Evolutionary conservation across 2,888 invertebrate species (phyloP), one percentile per base, ranked within the genome.

Genomic region (Panorpa germanica): DNA sequence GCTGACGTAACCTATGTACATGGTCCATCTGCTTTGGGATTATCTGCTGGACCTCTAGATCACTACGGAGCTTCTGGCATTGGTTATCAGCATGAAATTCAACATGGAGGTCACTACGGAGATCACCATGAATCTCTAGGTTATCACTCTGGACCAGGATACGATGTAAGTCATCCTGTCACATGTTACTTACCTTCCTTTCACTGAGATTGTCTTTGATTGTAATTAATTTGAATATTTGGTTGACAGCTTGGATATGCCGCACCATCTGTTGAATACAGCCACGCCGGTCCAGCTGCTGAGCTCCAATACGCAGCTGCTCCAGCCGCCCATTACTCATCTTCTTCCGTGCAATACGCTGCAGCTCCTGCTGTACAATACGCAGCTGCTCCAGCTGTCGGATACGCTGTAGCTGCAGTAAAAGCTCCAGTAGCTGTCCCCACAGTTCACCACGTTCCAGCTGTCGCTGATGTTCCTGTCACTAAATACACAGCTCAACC

Each of bases 1-100:
- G 64, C 63, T 4, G 63, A 59, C 37, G 60, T 64, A 7, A 61
- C 57, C 12, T 62, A 62, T 41, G 43, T 61, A 12, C 44, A 48
- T 28, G 49, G 47, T n/a, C 45, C 31, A 16, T 47, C 49, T 7
- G 45, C 52, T 1, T 44, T 43, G 3, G 52, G 52, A 10, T 39
- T 46, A 3, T 43, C 41, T 25, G 45, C 45, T n/a, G 45, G 44
- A 11, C 45, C 45, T 23, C 26, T 13, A 4, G 25, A 23, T 14
- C 18, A 27, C 12, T 23, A 30, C 16, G 21, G n/a, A n/a, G n/a
- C n/a, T n/a, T n/a, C n/a, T n/a, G n/a, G n/a, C n/a, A n/a, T n/a
- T n/a, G n/a, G n/a, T n/a, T n/a, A n/a, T n/a, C n/a, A n/a, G n/a
- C n/a, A n/a, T n/a, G n/a, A n/a, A n/a, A n/a, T n/a, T n/a, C n/a